Evolutionary conservation across 2,888 invertebrate species (phyloP), one percentile per base, ranked within the genome.

Genomic region (Temnothorax rugatulus): DNA sequence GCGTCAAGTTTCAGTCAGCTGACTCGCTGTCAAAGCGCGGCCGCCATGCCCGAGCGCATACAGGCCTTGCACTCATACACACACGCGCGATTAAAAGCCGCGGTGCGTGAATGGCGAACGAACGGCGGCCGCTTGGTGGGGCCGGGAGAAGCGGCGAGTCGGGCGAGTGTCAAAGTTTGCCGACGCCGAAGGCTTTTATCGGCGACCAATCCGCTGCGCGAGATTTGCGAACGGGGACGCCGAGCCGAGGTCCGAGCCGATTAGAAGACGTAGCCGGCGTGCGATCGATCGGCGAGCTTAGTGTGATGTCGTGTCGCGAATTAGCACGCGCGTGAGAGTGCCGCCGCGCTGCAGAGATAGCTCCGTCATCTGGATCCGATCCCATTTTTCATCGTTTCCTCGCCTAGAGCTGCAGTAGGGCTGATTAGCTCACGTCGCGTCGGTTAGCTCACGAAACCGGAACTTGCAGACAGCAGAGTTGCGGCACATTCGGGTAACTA

Each of bases 131-230:
- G 44, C 0, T 29, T 21, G 75, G 69, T 69, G 57, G 63, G 74
- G 38, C n/a, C 11, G n/a, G 15, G 77, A 71, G 64, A 61, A 71
- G n/a, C 18, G 41, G 69, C 34, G 81, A 0, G 44, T 68, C 74
- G 15, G 41, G 52, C 34, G 77, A 0, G 44, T 73, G 77, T 82
- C 84, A 82, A 83, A 87, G 79, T 88, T 84, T 83, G 15, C n/a
- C 64, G 54, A 83, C 79, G 74, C 47, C 34, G 61, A 11, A 61
- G 77, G 38, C 61, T 29, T 71, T 86, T 87, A 90, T 90, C 82
- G 81, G 4, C 66, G 47, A 44, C 86, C 86, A 88, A 90, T 90
- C 84, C 66, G 47, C 13, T 63, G 76, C 59, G 63, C 38, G 73
- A 44, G 25, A 64, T 68, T 83, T 52, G 44, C 15, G 59, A 11